Evolutionary conservation across 2,888 invertebrate genomes (phyloP), one percentile per base, ranked within the genome.

Genomic region (Metallyticus violacea): DNA sequence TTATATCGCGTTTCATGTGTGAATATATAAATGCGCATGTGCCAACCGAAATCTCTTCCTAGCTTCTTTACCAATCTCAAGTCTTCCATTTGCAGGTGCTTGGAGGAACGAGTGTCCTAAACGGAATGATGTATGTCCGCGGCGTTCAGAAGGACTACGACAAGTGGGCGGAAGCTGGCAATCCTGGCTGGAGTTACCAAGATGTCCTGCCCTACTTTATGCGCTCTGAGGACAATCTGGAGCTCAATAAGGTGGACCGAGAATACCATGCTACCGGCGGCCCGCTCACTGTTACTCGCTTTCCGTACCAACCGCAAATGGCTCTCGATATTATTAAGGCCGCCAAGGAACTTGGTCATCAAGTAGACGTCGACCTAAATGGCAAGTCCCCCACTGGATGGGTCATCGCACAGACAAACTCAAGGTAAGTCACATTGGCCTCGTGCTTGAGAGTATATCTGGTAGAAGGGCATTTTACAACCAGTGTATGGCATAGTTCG

Each of bases 121-220:
- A 97, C 90, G 97, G 97, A 0, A 97, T 97, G 97, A 96, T 96
- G 94, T 97, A 97, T 91, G 95, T 95, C 91, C 93, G 97, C 27
- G 97, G 97, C 0, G 95, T 95, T 89, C 93, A 95, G 0, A 93
- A 93, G 1, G 97, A 97, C 91, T 97, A 95, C 91, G 95, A 97
- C 90, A 93, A 94, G 7, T 97, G 97, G 97, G 96, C 93, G 3
- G 93, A 92, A 22, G 93, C 94, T 88, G 97, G 97, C 0, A 96
- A 96, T 77, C 90, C 91, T 0, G 96, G 96, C n/a, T 97, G 97
- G 97, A 93, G 94, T 6, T 97, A 96, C 94, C 93, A 93, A n/a
- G 95, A 96, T 80, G 94, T 97, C 7, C 91, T 97, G 86, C 96
- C 96, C 0, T 95, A 95, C 91, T 97, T 96, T 91, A 92, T 93